Evolutionary conservation across 2,113 vertebrate genomes (phyloP).

Genomic region (Labeo rohita): DNA sequence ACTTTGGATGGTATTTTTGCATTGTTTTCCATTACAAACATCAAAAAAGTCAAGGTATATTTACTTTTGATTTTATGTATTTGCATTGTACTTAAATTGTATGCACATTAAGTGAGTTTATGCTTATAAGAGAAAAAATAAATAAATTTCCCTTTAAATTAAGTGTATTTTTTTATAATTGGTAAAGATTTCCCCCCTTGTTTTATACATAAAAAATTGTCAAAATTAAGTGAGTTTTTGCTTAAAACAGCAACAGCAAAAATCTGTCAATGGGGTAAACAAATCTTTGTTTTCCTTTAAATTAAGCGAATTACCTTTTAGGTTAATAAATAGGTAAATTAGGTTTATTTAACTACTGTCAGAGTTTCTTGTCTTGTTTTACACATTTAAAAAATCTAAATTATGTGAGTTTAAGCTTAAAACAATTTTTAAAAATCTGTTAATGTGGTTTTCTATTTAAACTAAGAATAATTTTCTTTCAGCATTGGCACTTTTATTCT

Average conservation of each 20-base stretch:
- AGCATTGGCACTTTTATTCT: too few relatives aligned
- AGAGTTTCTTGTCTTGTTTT: neutral
- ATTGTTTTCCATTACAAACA: neutral
- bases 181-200: neutral
- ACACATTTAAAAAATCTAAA: neutral
- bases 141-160: neutral
- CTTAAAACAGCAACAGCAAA: neutral
- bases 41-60: neutral
- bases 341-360: too few relatives aligned
- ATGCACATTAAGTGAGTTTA: neutral
- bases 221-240: neutral
- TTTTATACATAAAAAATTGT: neutral
- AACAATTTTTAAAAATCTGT: too few relatives aligned
- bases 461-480: too few relatives aligned
- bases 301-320: neutral
- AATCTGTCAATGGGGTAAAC: neutral
- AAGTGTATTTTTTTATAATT: too few relatives aligned
- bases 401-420: too few relatives aligned
- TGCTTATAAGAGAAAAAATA: neutral
- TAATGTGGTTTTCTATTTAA: neutral
- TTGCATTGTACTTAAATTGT: too few relatives aligned
- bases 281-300: neutral
- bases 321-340: too few relatives aligned
- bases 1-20: neutral
- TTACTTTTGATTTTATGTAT: neutral